Evolutionary conservation across 2,113 vertebrate species (phyloP).

Genomic region (Vidua chalybeata): DNA sequence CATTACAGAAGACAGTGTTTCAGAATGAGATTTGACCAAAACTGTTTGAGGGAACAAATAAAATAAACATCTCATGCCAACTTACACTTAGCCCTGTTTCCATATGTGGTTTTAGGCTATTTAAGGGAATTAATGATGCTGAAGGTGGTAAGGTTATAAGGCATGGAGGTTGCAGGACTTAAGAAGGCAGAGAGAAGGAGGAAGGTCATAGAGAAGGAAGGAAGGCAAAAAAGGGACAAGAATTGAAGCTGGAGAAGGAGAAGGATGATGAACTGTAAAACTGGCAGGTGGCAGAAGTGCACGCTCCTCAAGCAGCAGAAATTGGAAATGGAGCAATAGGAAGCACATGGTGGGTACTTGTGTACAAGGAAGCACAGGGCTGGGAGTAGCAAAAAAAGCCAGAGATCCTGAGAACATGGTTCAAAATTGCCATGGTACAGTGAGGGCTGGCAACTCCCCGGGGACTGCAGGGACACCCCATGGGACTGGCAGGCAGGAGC

Average conservation of each 20-base stretch:
- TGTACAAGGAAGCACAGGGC: rapidly evolving
- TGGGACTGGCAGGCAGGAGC: neutral
- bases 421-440: neutral
- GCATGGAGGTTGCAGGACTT: neutral
- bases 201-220: neutral
- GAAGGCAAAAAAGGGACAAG: neutral
- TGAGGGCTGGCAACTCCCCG: neutral
- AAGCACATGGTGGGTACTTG: neutral
- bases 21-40: neutral
- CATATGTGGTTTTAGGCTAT: neutral
- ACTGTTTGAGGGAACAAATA: neutral
- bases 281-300: neutral
- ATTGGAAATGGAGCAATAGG: neutral
- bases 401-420: neutral
- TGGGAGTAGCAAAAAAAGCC: neutral
- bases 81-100: neutral
- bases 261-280: neutral
- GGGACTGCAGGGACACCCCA: neutral
- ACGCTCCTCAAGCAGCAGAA: neutral
- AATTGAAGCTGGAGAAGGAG: neutral
- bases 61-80: neutral
- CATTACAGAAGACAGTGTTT: neutral
- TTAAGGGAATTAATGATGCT: neutral
- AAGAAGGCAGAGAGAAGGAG: neutral
- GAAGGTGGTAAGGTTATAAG: neutral